phyloP scores from a whole-genome alignment of 64 coral and sea anemone species.

The Stylophora pistillata region DNA sequence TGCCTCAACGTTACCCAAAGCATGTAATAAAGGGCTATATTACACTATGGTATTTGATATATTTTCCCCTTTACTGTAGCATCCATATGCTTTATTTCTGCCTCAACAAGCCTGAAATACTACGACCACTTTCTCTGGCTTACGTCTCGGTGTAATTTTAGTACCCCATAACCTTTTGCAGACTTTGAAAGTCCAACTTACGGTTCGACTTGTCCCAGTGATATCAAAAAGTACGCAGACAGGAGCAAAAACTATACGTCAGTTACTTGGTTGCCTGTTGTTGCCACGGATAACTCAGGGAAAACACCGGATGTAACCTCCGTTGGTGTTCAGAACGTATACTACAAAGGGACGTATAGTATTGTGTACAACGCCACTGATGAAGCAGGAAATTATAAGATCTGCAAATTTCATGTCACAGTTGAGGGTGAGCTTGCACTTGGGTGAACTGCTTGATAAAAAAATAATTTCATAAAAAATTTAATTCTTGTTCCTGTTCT shows the following conservation, averaged over 20 bases:
- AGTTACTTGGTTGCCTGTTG: slow-evolving; percentile 23
- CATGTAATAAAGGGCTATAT: no score
- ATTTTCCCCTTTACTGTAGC: no score
- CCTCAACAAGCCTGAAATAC: no score
- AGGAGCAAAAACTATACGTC: slow-evolving; percentile 19
- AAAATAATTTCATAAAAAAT: no score
- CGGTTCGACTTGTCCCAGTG: slow-evolving; percentile 38
- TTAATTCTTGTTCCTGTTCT: no score
- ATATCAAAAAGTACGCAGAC: slow-evolving; percentile 22
- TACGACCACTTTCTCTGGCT: no score
- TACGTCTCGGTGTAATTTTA: no score
- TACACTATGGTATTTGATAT: no score
- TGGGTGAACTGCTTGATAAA: no score
- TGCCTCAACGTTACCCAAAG: no score
- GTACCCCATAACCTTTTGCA: no score
- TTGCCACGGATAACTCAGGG: slow-evolving; percentile 58
- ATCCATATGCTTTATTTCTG: no score
- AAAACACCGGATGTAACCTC: not conserved
- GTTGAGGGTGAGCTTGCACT: slow-evolving; percentile 42
- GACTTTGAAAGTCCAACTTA: slow-evolving; percentile 56
- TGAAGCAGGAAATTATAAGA: slow-evolving; percentile 40
- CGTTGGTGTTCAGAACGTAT: not conserved
- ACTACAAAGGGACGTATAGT: slow-evolving; percentile 27
- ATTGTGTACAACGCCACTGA: slow-evolving; percentile 45
- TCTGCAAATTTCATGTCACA: slow-evolving; percentile 48